phyloP scores from a whole-genome alignment of 1,140 invertebrate genomes.

The Aleiodes sp. region DNA sequence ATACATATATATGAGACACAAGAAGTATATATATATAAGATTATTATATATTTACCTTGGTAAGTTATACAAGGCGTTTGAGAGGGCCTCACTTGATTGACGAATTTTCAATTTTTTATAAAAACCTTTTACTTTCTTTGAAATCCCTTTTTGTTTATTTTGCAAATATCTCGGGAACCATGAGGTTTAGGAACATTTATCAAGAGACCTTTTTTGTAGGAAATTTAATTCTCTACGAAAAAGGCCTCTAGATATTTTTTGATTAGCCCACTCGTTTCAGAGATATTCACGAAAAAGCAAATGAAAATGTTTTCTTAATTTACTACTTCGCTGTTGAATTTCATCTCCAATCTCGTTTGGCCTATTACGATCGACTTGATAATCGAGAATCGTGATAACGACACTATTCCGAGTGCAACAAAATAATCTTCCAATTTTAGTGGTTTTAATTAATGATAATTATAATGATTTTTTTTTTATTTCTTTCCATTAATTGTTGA shows the following conservation, averaged over 20 bases:
- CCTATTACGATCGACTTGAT: slow-evolving; percentile 26
- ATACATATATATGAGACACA: slow-evolving; percentile 46
- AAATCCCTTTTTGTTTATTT: no score
- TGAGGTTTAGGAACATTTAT: no score
- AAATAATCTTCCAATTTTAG: slow-evolving; percentile 30
- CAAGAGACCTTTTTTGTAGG: no score
- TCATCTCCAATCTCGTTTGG: slow-evolving; percentile 12
- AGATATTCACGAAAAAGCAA: not conserved
- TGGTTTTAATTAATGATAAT: not conserved
- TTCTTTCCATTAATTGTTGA: not conserved
- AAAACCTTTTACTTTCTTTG: no score
- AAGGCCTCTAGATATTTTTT: not conserved
- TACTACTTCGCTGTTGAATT: not conserved
- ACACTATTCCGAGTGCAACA: not conserved
- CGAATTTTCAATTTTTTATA: slow-evolving; percentile 20
- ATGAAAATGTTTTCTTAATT: no score
- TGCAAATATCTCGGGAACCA: no score
- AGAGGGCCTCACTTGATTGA: slow-evolving; percentile 48
- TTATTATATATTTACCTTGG: slow-evolving; percentile 61
- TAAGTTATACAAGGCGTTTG: slow-evolving; percentile 60
- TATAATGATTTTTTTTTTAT: slow-evolving; percentile 10
- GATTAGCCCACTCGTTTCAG: not conserved
- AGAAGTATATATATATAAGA: slow-evolving; percentile 50
- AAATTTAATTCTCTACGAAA: no score
- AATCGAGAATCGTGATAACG: slow-evolving; percentile 23